Conservation (phyloP, 2,113 vertebrate species). For the Megaleporinus macrocephalus region DNA sequence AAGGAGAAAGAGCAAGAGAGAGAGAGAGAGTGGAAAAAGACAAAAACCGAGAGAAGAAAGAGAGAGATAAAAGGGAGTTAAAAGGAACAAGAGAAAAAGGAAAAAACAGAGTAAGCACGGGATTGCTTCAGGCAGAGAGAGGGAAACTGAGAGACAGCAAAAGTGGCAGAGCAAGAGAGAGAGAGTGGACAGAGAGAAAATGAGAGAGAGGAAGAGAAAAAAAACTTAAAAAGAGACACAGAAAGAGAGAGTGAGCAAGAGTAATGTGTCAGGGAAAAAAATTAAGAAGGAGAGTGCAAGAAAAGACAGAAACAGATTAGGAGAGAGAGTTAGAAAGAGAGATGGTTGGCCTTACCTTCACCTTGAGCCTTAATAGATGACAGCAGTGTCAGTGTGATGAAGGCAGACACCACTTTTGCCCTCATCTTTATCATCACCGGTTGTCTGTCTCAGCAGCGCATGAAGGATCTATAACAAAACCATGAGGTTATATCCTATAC, state of each 20-base stretch:
- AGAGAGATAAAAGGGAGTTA: no score
- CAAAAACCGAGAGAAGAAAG: no score
- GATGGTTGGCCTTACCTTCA: slow-evolving; percentile 83
- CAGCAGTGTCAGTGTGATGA: slow-evolving; percentile 83
- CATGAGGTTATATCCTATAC: slow-evolving; percentile 16
- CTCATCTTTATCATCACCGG: slow-evolving; percentile 85
- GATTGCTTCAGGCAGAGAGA: no score
- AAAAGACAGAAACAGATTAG: neutral
- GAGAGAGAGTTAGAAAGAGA: neutral
- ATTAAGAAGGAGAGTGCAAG: neutral
- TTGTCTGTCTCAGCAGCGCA: slow-evolving; percentile 82
- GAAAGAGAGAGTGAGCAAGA: neutral
- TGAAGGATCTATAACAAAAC: slow-evolving; percentile 82
- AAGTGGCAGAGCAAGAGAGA: no score
- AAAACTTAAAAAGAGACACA: neutral
- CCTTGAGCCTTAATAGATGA: slow-evolving; percentile 82
- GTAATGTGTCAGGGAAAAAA: neutral
- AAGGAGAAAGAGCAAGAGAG: no score
- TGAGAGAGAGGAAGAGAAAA: neutral
- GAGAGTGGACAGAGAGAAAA: neutral
- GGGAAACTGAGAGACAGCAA: no score
- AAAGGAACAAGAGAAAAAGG: no score
- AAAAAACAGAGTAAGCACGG: no score
- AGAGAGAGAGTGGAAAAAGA: no score
- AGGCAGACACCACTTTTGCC: slow-evolving; percentile 78